Conservation (phyloP, 2,888 invertebrate genomes). For the Euplagia quadripunctaria region DNA sequence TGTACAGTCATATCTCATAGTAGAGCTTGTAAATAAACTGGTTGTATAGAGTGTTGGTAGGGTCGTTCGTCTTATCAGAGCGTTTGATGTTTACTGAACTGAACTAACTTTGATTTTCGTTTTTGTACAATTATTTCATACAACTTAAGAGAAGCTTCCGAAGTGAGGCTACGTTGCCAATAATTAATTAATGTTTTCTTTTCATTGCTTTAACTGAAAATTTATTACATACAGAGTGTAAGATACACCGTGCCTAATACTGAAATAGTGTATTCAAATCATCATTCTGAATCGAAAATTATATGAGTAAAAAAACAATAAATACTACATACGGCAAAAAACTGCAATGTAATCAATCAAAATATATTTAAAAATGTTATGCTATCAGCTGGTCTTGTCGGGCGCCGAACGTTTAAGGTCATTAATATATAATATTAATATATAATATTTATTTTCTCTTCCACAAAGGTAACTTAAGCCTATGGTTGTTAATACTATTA, state of each 20-base stretch:
- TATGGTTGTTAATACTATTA: too few species aligned
- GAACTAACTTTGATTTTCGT: background rate
- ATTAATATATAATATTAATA: too few species aligned
- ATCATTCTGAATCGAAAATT: too few species aligned
- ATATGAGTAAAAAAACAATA: too few species aligned
- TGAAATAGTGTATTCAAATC: too few species aligned
- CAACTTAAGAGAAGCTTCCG: background rate
- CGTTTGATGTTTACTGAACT: background rate
- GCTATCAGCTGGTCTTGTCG: too few species aligned
- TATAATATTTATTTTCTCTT: too few species aligned
- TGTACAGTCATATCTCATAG: background rate
- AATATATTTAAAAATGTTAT: too few species aligned
- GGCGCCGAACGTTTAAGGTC: too few species aligned
- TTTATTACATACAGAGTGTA: background rate
- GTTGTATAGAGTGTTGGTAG: background rate
- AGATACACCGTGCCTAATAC: background rate
- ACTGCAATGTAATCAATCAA: too few species aligned
- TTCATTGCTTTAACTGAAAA: background rate
- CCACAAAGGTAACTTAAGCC: too few species aligned
- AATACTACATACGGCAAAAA: too few species aligned
- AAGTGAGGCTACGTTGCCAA: background rate
- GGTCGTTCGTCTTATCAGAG: background rate
- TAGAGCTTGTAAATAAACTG: background rate
- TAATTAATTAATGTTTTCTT: background rate
- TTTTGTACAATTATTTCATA: background rate